Evolutionary conservation across 2,797 vertebrate species (phyloP).

Genomic region (Urosaurus nigricauda): DNA sequence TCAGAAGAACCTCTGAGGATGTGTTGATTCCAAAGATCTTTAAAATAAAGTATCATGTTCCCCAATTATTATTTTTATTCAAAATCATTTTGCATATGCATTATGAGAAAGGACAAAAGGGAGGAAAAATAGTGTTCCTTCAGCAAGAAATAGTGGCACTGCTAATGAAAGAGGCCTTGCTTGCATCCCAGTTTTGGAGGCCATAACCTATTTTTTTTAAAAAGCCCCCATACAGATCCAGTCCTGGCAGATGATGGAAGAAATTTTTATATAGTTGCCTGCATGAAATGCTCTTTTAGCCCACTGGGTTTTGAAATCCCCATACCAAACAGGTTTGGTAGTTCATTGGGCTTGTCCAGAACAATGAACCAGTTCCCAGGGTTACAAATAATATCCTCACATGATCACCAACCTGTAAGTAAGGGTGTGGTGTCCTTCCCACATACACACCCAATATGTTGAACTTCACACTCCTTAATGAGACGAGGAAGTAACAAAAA

Average conservation of each 20-base stretch:
- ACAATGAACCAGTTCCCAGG: conserved; percentile 39
- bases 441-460: conserved; percentile 59
- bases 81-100: neutral
- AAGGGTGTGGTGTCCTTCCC: conserved; percentile 65
- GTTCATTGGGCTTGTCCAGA: neutral
- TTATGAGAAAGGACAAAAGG: neutral
- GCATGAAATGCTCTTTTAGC: neutral
- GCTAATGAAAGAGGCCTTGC: neutral
- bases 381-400: conserved; percentile 51
- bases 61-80: neutral
- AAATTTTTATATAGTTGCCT: neutral
- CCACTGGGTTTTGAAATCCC: conserved; percentile 30
- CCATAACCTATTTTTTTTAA: no score
- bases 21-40: neutral
- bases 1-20: neutral
- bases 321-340: conserved; percentile 44
- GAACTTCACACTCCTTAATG: conserved; percentile 55
- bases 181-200: neutral
- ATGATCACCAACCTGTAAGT: conserved; percentile 54
- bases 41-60: neutral
- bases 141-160: neutral
- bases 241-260: neutral
- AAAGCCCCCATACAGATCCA: neutral
- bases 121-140: neutral
- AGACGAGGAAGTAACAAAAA: conserved; percentile 58